phyloP scores from a whole-genome alignment of 2,888 invertebrate genomes.

The Ennomos quercinarius region DNA sequence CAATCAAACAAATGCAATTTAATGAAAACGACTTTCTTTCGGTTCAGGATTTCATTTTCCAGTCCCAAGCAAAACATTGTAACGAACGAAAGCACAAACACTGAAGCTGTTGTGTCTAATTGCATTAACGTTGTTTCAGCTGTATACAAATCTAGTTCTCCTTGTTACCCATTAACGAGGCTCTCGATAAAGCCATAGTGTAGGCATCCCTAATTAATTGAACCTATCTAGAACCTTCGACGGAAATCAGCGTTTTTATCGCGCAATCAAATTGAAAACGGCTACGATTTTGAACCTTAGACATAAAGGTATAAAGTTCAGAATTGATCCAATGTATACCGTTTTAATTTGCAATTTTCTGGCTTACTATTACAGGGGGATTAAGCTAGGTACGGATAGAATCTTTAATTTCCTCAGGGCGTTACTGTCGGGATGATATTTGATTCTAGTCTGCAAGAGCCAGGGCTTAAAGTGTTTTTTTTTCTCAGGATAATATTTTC shows the following conservation, averaged over 20 bases:
- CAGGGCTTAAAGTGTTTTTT: slow-evolving; percentile 16
- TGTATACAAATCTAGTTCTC: slow-evolving; percentile 17
- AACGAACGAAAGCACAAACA: background rate
- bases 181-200: slow-evolving; percentile 60
- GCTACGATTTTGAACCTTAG: slow-evolving; percentile 45
- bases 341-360: slow-evolving; percentile 83
- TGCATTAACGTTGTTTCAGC: slow-evolving; percentile 4
- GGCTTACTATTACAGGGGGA: slow-evolving; percentile 76
- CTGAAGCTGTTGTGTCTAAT: background rate
- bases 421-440: slow-evolving; percentile 68
- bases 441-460: slow-evolving; percentile 56
- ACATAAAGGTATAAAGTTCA: slow-evolving; percentile 14
- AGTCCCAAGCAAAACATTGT: background rate
- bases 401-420: slow-evolving; percentile 83
- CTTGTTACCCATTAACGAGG: slow-evolving; percentile 43
- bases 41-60: no score
- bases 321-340: slow-evolving; percentile 28
- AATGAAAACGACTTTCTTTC: no score
- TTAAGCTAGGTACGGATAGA: slow-evolving; percentile 80
- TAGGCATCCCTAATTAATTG: slow-evolving; percentile 77
- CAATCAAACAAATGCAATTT: no score
- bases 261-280: slow-evolving; percentile 40
- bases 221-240: slow-evolving; percentile 67
- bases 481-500: slow-evolving; percentile 4
- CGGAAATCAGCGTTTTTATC: slow-evolving; percentile 75